phyloP scores from a whole-genome alignment of 2,113 vertebrate species.

The Lagopus muta region DNA sequence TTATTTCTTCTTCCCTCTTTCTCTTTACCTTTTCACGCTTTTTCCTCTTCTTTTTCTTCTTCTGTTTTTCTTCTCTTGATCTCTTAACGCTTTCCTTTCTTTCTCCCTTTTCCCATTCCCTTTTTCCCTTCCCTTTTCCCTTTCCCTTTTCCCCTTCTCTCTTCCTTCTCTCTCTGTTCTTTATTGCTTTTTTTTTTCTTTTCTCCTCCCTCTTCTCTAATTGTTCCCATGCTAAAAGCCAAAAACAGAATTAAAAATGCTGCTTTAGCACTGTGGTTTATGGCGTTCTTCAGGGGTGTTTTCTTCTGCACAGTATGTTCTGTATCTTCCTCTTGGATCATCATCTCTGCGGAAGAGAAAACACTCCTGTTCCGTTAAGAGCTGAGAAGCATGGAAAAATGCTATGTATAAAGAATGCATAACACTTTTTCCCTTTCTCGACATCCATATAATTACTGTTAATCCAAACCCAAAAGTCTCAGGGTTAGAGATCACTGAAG shows the following conservation, averaged over 20 bases:
- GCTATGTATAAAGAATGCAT: conserved; percentile 67
- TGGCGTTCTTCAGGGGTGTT: conserved; percentile 3
- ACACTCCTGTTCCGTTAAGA: conserved; percentile 62
- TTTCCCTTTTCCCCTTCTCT: no score
- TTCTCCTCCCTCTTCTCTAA: background rate
- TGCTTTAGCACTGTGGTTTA: conserved; percentile 22
- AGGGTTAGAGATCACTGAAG: conserved; percentile 76
- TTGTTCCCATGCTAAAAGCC: conserved; percentile 35
- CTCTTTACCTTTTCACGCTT: background rate
- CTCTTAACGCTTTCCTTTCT: no score
- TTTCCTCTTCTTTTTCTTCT: no score
- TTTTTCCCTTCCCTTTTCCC: no score
- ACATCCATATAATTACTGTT: conserved; percentile 79
- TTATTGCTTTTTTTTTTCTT: background rate
- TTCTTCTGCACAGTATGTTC: conserved; percentile 58
- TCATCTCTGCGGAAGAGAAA: conserved; percentile 23
- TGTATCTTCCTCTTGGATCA: background rate
- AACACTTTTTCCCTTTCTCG: conserved; percentile 70
- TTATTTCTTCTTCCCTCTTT: background rate
- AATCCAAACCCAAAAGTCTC: conserved; percentile 79
- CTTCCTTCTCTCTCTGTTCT: background rate
- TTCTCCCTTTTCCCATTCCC: no score
- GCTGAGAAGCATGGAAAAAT: conserved; percentile 68
- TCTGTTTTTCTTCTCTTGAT: background rate
- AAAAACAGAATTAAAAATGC: conserved; percentile 30